phyloP scores from a whole-genome alignment of 2,797 vertebrate genomes.

The Melanotaenia pygmaea region DNA sequence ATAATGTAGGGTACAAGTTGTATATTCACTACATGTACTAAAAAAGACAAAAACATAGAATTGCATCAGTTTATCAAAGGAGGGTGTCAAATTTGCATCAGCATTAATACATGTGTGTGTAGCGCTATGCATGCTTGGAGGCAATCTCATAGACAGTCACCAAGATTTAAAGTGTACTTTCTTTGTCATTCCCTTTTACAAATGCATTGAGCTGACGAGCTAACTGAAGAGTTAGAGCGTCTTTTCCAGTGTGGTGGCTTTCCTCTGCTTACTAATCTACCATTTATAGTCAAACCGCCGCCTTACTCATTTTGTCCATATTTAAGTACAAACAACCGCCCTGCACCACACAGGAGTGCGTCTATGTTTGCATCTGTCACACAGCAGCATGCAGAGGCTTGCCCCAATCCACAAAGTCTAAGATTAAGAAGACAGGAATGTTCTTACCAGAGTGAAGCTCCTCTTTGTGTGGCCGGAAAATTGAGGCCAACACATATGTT shows the following conservation, averaged over 20 bases:
- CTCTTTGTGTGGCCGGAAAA: conserved; percentile 12
- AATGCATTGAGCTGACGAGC: conserved; percentile 43
- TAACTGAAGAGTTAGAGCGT: conserved; percentile 43
- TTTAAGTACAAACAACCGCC: conserved; percentile 62
- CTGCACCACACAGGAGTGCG: conserved; percentile 48
- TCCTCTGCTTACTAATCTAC: conserved; percentile 66
- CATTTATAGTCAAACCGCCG: conserved; percentile 65
- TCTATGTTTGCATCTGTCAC: conserved; percentile 53
- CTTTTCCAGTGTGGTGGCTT: conserved; percentile 52
- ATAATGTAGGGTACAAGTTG: not conserved
- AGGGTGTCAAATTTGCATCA: conserved; percentile 45
- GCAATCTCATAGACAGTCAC: conserved; percentile 44
- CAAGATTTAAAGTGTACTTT: conserved; percentile 38
- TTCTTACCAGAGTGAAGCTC: conserved; percentile 18
- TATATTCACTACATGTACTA: conserved; percentile 4
- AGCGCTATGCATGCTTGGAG: conserved; percentile 46
- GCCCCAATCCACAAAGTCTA: conserved; percentile 36
- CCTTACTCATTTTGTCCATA: conserved; percentile 64
- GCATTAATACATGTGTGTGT: conserved; percentile 26
- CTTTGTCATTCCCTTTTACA: conserved; percentile 10
- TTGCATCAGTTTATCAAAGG: conserved; percentile 47
- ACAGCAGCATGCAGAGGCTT: conserved; percentile 44
- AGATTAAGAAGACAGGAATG: conserved; percentile 43
- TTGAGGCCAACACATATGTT: conserved; percentile 5
- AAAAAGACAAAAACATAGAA: conserved; percentile 41